Evolutionary conservation across 2,797 vertebrate species (phyloP).

Genomic region (Falco cherrug): DNA sequence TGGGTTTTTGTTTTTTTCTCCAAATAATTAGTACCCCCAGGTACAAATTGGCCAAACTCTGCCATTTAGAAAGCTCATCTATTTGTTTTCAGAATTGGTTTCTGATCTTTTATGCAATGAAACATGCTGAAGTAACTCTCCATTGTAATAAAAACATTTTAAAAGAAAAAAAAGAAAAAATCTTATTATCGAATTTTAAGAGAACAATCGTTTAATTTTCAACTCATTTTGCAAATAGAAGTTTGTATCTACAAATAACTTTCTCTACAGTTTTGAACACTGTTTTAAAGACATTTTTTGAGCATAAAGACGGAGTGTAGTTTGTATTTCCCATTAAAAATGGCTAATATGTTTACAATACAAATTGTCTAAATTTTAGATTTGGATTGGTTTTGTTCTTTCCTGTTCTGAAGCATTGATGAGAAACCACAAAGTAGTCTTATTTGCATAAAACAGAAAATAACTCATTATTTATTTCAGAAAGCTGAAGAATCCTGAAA

Average conservation of each 20-base stretch:
- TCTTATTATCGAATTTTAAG: neutral
- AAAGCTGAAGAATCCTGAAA: neutral
- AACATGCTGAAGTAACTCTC: neutral
- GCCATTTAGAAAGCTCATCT: neutral
- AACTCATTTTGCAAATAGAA: neutral
- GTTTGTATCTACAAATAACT: neutral
- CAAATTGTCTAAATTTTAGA: neutral
- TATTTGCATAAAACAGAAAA: neutral
- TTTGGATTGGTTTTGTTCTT: neutral
- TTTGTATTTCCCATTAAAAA: neutral
- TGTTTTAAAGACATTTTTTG: neutral
- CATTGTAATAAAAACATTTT: neutral
- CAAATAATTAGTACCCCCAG: neutral
- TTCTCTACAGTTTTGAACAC: neutral
- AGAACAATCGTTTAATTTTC: neutral
- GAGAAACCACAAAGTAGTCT: neutral
- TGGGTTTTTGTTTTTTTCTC: too few relatives aligned
- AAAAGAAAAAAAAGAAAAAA: neutral
- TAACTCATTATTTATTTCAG: neutral
- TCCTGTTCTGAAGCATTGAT: neutral
- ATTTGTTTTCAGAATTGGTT: neutral
- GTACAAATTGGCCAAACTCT: neutral
- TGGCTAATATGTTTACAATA: neutral
- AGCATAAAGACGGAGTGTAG: neutral
- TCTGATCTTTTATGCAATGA: neutral